A percentile compares a stretch with the other conserved stretches of the same genome.
These are phyloP conservation scores for Bolborhynchus lineola DNA, from an alignment of 2,113 vertebrate genomes.

Conservation along the genomic window DNA sequence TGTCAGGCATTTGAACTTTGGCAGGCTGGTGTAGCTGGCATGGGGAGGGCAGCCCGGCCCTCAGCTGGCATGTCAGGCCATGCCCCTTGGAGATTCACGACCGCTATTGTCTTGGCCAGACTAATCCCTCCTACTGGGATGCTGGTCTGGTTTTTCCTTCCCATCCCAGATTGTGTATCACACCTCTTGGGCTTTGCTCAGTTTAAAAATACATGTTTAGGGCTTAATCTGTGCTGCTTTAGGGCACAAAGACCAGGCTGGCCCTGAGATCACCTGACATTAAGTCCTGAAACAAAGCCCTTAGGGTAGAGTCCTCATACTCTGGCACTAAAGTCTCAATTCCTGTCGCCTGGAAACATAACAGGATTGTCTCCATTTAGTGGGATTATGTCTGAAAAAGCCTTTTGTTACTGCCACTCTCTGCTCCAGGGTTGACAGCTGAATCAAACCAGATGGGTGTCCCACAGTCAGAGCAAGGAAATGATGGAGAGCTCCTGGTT, in stretches of 20 bases:
- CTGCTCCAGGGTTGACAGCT: slow-evolving; percentile 53
- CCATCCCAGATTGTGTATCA: slow-evolving; percentile 23
- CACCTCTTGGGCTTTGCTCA: slow-evolving; percentile 49
- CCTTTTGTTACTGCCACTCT: slow-evolving; percentile 60
- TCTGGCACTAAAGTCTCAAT: slow-evolving; percentile 58
- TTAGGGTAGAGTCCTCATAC: slow-evolving; percentile 55
- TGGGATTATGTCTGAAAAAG: slow-evolving; percentile 60
- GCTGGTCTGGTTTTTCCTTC: background rate
- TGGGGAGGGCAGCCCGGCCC: slow-evolving; percentile 51
- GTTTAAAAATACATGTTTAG: slow-evolving; percentile 60
- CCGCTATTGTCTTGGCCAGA: slow-evolving; percentile 48
- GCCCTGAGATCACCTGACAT: slow-evolving; percentile 52
- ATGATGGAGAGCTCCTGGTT: background rate
- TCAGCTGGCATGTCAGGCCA: slow-evolving; percentile 50
- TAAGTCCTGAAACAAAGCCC: slow-evolving; percentile 55
- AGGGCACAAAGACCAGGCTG: slow-evolving; percentile 55
- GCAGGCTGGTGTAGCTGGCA: slow-evolving; percentile 52
- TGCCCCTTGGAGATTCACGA: slow-evolving; percentile 42
- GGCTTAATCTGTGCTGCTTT: slow-evolving; percentile 54
- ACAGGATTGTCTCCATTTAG: slow-evolving; percentile 64
- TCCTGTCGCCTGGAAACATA: slow-evolving; percentile 63
- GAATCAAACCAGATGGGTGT: slow-evolving; percentile 56
- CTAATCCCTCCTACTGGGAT: slow-evolving; percentile 44
- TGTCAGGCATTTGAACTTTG: slow-evolving; percentile 65
- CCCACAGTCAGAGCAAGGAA: slow-evolving; percentile 6